These are phyloP conservation scores for Prochilodus magdalenae DNA, from an alignment of 2,113 vertebrate genomes.

Conservation along the genomic window DNA sequence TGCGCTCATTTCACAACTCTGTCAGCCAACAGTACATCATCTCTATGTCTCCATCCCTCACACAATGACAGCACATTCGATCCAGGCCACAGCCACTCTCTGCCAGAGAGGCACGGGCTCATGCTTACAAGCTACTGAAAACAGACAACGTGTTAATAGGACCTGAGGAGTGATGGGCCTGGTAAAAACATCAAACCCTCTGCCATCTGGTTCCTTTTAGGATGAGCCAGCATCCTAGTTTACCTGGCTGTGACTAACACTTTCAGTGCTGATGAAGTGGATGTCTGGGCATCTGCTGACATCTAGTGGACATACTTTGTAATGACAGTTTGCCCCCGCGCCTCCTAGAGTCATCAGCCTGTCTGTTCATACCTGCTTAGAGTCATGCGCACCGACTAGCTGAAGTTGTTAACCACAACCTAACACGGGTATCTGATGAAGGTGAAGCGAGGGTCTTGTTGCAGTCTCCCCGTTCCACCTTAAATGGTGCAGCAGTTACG, in stretches of 20 bases:
- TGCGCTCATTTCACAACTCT: slow-evolving; percentile 60
- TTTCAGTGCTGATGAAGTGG: neutral
- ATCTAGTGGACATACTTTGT: slow-evolving; percentile 49
- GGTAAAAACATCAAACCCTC: neutral
- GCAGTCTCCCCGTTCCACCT: no score
- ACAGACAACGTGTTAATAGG: neutral
- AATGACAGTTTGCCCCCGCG: neutral
- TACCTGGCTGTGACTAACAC: neutral
- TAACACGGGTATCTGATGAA: no score
- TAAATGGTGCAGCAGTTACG: no score
- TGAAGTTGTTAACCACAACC: no score
- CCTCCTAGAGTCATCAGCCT: neutral
- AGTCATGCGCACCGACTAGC: no score
- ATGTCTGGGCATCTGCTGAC: slow-evolving; percentile 41
- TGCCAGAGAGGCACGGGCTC: neutral
- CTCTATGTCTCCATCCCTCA: neutral
- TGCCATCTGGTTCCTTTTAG: neutral
- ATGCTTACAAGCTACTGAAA: neutral
- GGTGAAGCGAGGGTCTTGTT: no score
- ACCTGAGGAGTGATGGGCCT: neutral
- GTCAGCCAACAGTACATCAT: slow-evolving; percentile 50
- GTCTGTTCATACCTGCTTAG: no score
- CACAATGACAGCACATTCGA: neutral
- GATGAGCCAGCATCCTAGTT: neutral
- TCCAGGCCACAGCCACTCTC: neutral